A percentile compares a stretch with the other conserved stretches of the same genome.
Conservation (phyloP, 2,113 vertebrate genomes). For the Poeciliopsis occidentalis region DNA sequence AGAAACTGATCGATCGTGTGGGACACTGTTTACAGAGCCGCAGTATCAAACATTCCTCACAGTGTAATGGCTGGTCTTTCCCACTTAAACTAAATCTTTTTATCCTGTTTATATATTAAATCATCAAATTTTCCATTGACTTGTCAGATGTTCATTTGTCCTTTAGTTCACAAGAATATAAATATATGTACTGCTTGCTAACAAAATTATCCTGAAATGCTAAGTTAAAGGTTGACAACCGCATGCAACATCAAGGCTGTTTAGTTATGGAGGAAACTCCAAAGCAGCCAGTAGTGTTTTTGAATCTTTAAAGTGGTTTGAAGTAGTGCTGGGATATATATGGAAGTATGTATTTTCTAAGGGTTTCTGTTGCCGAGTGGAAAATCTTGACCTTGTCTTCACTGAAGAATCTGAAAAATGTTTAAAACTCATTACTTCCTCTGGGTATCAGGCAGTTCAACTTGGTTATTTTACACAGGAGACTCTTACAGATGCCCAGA, state of each 20-base stretch:
- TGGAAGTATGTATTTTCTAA: conserved; percentile 1
- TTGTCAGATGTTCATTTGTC: neutral
- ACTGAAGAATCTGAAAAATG: conserved; percentile 21
- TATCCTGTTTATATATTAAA: neutral
- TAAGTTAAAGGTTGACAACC: neutral
- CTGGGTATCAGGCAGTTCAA: conserved; percentile 19
- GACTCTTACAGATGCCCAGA: conserved; percentile 1
- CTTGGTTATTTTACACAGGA: conserved; percentile 7
- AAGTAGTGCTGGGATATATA: neutral
- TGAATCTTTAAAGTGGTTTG: conserved; percentile 6
- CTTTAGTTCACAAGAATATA: neutral
- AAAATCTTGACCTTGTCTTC: conserved; percentile 47
- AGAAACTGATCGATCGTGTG: neutral
- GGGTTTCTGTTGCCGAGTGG: conserved; percentile 19
- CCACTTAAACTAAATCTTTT: neutral
- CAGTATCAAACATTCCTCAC: neutral
- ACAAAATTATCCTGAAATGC: neutral
- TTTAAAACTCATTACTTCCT: conserved; percentile 5
- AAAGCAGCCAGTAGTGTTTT: neutral
- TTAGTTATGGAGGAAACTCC: neutral
- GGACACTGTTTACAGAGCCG: conserved; percentile 14
- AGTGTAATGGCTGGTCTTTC: neutral
- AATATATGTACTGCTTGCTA: neutral
- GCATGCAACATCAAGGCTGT: conserved; percentile 6
- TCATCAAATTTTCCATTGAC: neutral